phyloP scores from a whole-genome alignment of 2,113 vertebrate genomes.

The Myotis lucifugus region DNA sequence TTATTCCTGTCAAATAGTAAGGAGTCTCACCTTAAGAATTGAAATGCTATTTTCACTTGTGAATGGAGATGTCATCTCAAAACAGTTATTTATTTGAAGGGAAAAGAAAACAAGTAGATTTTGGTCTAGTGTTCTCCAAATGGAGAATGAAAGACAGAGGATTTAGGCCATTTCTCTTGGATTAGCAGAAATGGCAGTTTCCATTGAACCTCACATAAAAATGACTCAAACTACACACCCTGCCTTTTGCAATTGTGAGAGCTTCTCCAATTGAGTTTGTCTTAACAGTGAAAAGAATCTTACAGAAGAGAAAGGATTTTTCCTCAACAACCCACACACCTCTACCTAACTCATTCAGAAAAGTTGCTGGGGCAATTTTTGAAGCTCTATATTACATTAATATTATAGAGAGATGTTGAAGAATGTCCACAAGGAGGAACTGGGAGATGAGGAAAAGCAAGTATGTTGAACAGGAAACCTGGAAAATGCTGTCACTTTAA shows the following conservation, averaged over 20 bases:
- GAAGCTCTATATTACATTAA: constrained; percentile 40
- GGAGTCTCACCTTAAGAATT: not conserved
- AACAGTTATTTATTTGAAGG: constrained; percentile 21
- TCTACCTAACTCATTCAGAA: not conserved
- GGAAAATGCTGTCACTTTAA: not conserved
- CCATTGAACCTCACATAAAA: not conserved
- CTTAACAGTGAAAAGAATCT: not conserved
- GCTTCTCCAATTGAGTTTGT: not conserved
- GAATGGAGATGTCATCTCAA: constrained; percentile 2
- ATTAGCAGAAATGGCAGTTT: constrained; percentile 43
- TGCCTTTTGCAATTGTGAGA: not conserved
- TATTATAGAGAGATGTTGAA: not conserved
- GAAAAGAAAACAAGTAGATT: constrained; percentile 4
- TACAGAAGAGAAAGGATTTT: not conserved
- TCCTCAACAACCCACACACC: not conserved
- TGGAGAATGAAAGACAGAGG: not conserved
- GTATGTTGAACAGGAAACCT: not conserved
- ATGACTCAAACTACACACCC: not conserved
- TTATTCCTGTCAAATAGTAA: not conserved
- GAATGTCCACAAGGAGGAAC: not conserved
- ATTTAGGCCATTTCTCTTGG: not conserved
- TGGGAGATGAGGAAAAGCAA: not conserved
- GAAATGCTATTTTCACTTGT: constrained; percentile 19
- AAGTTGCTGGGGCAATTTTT: constrained; percentile 25
- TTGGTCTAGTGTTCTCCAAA: not conserved